Evolutionary conservation across 2,888 invertebrate genomes (phyloP), one percentile per base, ranked within the genome.

Genomic region (Geotrupes spiniger): DNA sequence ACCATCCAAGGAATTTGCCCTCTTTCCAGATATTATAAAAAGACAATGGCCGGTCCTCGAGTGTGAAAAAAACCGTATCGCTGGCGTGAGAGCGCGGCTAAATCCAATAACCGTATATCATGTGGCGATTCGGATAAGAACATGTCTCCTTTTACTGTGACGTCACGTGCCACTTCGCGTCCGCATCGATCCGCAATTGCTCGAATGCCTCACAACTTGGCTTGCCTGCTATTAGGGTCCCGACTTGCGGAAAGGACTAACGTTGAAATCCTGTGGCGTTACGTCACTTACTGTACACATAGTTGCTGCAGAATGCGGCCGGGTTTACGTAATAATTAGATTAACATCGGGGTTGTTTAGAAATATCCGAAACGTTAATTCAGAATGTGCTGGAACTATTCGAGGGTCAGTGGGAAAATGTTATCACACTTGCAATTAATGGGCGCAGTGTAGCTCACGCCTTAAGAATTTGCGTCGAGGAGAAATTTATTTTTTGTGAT

Each of bases 101-200:
- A 33, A 33, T 33, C 33, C 33, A 33, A 33, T 33, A 33, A 33
- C 33, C 11, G 11, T 33, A 15, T 33, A 33, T 33, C 33, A 33
- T 33, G 33, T 33, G 33, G 33, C 15, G 15, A 33, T 15, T 33
- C 33, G 15, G 15, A 33, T 52, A 53, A 48, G 47, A 17, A 39
- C 51, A 42, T 47, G 47, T 47, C 46, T 42, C 38, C 53, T 46
- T 53, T 56, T 52, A 51, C 47, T 53, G 46, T 55, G 57, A 54
- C 57, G 54, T 57, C 54, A 55, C 49, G 42, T 51, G 52, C 56
- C 47, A 57, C 54, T 54, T 49, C 55, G 47, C 49, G 44, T 46
- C 49, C 51, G 49, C 47, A 58, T 58, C 55, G 58, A 56, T 57
- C 51, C 53, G 47, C 46, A 53, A 54, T 55, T 58, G 52, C 53